A percentile compares a stretch with the other conserved stretches of the same genome.
These are phyloP conservation scores for Synanthedon myopaeformis DNA, from an alignment of 2,888 invertebrate genomes.

Conservation along the genomic window DNA sequence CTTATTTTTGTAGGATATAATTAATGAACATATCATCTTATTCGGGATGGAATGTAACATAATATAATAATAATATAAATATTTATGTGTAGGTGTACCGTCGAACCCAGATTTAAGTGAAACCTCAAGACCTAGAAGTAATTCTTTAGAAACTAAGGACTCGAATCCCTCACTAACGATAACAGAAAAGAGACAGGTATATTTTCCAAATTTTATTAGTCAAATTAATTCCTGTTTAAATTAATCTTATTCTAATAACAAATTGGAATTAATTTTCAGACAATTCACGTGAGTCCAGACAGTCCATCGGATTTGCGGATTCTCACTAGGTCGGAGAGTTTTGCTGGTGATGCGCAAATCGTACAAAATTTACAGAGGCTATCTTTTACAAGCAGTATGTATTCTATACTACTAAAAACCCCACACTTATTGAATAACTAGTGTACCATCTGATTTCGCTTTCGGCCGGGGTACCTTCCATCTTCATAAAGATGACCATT, in stretches of 20 bases:
- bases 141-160: slow-evolving; percentile 54
- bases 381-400: slow-evolving; percentile 38
- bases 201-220: neutral
- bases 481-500: neutral
- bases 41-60: neutral
- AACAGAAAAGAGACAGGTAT: slow-evolving; percentile 58
- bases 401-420: neutral
- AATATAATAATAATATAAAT: neutral
- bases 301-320: slow-evolving; percentile 73
- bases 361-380: slow-evolving; percentile 76
- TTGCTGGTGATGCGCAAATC: slow-evolving; percentile 84
- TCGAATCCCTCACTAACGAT: slow-evolving; percentile 32
- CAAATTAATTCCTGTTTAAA: neutral
- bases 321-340: slow-evolving; percentile 77
- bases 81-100: slow-evolving; percentile 36
- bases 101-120: slow-evolving; percentile 58
- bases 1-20: too few relatives aligned
- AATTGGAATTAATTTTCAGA: slow-evolving; percentile 22
- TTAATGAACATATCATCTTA: too few relatives aligned
- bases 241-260: neutral
- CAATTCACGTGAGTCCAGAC: slow-evolving; percentile 68
- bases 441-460: too few relatives aligned
- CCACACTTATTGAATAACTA: too few relatives aligned
- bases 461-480: neutral
- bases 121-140: slow-evolving; percentile 46